A percentile compares a stretch with the other conserved stretches of the same genome.
phyloP scores from a whole-genome alignment of 2,113 vertebrate species.

The Cinclus mexicanus region DNA sequence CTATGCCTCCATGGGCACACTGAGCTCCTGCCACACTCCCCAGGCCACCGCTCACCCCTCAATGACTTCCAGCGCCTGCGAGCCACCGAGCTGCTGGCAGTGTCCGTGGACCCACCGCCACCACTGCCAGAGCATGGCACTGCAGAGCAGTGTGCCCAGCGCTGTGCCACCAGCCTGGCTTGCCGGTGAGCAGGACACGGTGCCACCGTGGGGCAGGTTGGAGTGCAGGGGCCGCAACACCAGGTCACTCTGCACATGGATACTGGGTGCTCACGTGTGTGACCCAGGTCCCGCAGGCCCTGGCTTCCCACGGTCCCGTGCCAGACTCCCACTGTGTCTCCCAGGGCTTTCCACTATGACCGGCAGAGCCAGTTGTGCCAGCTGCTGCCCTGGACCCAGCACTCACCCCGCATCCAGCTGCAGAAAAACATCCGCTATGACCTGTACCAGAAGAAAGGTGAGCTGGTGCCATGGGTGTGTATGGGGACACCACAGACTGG shows the following conservation, averaged over 20 bases:
- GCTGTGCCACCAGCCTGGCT: conserved; percentile 74
- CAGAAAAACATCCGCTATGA: conserved; percentile 88
- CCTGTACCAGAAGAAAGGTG: conserved; percentile 96
- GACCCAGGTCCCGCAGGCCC: rapidly evolving
- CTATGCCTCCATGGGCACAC: neutral
- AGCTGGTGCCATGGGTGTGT: neutral
- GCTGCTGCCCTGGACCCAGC: conserved; percentile 86
- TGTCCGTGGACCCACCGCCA: neutral
- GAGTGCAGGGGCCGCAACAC: neutral
- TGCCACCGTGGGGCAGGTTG: rapidly evolving
- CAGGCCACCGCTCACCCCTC: conserved; percentile 85
- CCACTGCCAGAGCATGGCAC: conserved; percentile 18
- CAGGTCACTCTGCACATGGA: neutral
- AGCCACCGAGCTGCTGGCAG: conserved; percentile 80
- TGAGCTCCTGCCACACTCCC: neutral
- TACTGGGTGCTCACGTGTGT: neutral
- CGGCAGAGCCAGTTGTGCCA: conserved; percentile 83
- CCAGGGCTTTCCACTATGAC: conserved; percentile 90
- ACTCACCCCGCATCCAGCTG: conserved; percentile 76
- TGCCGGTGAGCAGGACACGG: conserved; percentile 80
- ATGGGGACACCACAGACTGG: rapidly evolving
- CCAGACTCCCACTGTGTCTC: neutral
- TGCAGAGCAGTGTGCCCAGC: conserved; percentile 85
- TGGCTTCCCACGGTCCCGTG: rapidly evolving
- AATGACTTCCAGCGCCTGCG: conserved; percentile 92